Percentiles rank a stretch among this genome's conserved stretches.
Conservation (phyloP, 1,140 invertebrate genomes). For the Aphelinus atriplicis region DNA sequence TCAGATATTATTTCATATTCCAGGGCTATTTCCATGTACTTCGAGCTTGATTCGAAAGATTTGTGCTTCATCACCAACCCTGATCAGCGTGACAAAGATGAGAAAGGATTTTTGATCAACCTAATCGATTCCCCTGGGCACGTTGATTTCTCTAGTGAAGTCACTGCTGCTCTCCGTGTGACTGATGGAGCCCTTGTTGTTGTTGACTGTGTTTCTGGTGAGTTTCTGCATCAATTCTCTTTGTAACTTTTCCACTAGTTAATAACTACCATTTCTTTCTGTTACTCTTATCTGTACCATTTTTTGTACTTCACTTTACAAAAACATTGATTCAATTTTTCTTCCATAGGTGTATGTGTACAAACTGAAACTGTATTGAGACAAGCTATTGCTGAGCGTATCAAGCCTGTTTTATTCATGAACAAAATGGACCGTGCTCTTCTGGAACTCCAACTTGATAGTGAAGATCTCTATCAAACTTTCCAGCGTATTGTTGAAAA, state of each 20-base stretch:
- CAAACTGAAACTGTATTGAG: slow-evolving; percentile 99
- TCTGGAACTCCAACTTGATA: slow-evolving; percentile 92
- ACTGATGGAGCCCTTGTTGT: slow-evolving; percentile 99
- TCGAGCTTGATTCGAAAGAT: slow-evolving; percentile 94
- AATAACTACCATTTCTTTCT: slow-evolving; percentile 7
- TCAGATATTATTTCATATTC: neutral
- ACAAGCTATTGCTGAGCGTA: slow-evolving; percentile 98
- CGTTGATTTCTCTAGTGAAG: slow-evolving; percentile 99
- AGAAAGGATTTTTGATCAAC: slow-evolving; percentile 98
- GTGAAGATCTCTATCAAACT: slow-evolving; percentile 98
- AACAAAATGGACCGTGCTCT: slow-evolving; percentile 99
- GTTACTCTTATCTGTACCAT: slow-evolving; percentile 28
- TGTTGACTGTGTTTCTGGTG: slow-evolving; percentile 99
- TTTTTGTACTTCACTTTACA: slow-evolving; percentile 8
- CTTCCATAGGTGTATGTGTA: slow-evolving; percentile 92
- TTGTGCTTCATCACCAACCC: slow-evolving; percentile 87
- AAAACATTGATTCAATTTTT: slow-evolving; percentile 22
- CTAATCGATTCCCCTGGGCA: slow-evolving; percentile 99
- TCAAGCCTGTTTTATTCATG: slow-evolving; percentile 99
- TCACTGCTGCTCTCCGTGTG: slow-evolving; percentile 97
- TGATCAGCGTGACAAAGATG: slow-evolving; percentile 88
- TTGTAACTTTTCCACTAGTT: neutral
- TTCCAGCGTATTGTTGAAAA: slow-evolving; percentile 99
- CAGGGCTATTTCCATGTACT: slow-evolving; percentile 98
- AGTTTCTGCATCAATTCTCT: slow-evolving; percentile 31